Conservation (phyloP, 2,888 invertebrate species). For the Aleiodes leptofemur region DNA sequence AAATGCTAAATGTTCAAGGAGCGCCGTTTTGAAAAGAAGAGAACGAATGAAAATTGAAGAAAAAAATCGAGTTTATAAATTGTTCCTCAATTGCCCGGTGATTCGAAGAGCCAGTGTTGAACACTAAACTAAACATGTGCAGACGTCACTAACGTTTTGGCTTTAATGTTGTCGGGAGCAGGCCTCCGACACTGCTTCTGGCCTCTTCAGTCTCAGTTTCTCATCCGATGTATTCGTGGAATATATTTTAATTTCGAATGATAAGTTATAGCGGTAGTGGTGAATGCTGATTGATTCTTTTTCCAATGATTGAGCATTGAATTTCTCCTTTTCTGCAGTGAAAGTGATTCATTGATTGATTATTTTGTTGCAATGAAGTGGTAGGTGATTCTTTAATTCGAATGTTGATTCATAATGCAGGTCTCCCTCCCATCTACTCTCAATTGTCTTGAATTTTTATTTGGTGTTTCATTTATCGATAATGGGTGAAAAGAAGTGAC, state of each 20-base stretch:
- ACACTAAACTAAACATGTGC: slow-evolving; percentile 15
- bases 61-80: background rate
- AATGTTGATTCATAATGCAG: background rate
- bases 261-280: too few relatives aligned
- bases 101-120: slow-evolving; percentile 23
- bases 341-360: background rate
- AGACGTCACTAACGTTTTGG: slow-evolving; percentile 30
- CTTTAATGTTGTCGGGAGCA: background rate
- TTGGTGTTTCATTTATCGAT: too few relatives aligned
- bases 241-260: background rate
- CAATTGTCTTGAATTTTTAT: background rate
- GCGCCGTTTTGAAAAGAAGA: too few relatives aligned
- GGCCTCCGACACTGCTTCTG: slow-evolving; percentile 27
- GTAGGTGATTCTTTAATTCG: slow-evolving; percentile 6
- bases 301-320: background rate
- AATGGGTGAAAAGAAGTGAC: too few relatives aligned
- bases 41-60: background rate
- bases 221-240: background rate
- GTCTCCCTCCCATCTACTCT: background rate
- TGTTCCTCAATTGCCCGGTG: background rate
- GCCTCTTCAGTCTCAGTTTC: slow-evolving; percentile 12
- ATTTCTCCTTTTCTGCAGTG: background rate
- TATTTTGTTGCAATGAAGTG: slow-evolving; percentile 4
- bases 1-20: too few relatives aligned
- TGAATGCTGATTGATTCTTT: background rate